Percentiles rank a stretch among this genome's conserved stretches.
Conservation (phyloP, 1,140 invertebrate genomes). For the Spodoptera litura region DNA sequence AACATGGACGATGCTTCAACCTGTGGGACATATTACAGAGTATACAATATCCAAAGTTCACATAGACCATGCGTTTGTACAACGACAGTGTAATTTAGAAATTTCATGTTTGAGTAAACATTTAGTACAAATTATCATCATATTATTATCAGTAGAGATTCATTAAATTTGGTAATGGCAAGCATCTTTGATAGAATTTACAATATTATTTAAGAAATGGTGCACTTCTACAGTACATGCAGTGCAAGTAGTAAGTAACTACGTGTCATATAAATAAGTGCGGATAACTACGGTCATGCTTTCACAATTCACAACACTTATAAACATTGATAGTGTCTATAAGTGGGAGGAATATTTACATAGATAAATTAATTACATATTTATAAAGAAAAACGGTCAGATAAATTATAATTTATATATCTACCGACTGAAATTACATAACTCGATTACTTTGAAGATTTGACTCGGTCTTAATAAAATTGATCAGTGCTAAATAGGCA, state of each 20-base stretch:
- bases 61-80: constrained; percentile 12
- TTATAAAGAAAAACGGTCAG: neutral
- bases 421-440: constrained; percentile 5
- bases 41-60: neutral
- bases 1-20: constrained; percentile 9
- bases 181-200: constrained; percentile 3
- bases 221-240: constrained; percentile 53
- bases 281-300: constrained; percentile 54
- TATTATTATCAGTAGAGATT: constrained; percentile 35
- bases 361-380: constrained; percentile 23
- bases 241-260: constrained; percentile 52
- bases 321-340: constrained; percentile 43
- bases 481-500: constrained; percentile 24
- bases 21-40: neutral
- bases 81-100: constrained; percentile 48
- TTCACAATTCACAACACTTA: constrained; percentile 18
- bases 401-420: constrained; percentile 24
- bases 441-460: neutral
- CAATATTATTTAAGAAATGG: constrained; percentile 31
- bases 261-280: constrained; percentile 49
- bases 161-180: constrained; percentile 34
- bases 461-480: neutral
- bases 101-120: constrained; percentile 68
- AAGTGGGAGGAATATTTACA: constrained; percentile 46
- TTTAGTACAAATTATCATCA: constrained; percentile 51